Evolutionary conservation across 2,113 vertebrate genomes (phyloP).

Genomic region (Anguilla japonica): DNA sequence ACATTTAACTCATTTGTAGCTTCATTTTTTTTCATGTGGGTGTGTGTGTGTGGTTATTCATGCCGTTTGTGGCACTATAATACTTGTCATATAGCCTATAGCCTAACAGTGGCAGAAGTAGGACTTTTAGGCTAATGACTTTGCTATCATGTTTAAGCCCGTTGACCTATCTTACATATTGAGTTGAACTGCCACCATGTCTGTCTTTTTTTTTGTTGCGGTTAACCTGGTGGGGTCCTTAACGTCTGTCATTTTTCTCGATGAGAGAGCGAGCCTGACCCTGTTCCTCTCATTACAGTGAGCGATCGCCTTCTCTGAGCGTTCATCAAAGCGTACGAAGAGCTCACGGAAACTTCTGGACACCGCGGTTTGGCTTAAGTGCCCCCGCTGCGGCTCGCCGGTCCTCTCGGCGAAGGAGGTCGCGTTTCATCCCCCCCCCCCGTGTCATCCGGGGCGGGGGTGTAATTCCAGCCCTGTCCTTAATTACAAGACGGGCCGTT

Average conservation of each 20-base stretch:
- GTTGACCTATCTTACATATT: not conserved
- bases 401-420: not conserved
- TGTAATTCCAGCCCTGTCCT: constrained; percentile 12
- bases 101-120: no score
- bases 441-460: not conserved
- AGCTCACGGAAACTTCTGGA: not conserved
- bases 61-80: no score
- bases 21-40: no score
- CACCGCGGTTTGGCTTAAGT: not conserved
- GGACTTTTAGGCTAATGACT: not conserved
- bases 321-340: not conserved
- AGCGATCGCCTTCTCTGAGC: not conserved
- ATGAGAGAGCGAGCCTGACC: not conserved
- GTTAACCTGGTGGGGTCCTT: not conserved
- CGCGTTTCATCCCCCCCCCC: not conserved
- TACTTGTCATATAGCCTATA: no score
- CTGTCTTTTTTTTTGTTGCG: not conserved
- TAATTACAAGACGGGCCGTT: constrained; percentile 19
- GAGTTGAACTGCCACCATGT: not conserved
- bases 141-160: no score
- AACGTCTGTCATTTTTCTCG: not conserved
- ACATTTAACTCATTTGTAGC: no score
- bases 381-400: not conserved
- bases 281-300: not conserved
- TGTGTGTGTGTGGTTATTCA: no score